These are phyloP conservation scores for Callyntrura sp. DNA, from an alignment of 2,888 invertebrate species.

Conservation along the genomic window DNA sequence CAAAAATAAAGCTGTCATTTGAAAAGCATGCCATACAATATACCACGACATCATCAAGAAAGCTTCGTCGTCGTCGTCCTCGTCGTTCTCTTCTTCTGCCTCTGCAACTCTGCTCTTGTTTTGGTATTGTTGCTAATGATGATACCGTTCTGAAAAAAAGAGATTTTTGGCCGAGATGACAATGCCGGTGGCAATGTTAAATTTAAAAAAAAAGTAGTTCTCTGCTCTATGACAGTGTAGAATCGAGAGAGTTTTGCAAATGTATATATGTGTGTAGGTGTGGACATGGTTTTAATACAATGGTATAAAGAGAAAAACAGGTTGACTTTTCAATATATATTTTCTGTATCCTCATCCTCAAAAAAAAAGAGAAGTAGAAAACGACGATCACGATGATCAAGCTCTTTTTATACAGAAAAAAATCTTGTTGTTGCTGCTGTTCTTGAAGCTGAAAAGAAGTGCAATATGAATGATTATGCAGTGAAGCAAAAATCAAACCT, in stretches of 20 bases:
- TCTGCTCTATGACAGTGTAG: slow-evolving; percentile 1
- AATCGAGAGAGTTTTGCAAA: not conserved
- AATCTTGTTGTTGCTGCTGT: slow-evolving; percentile 17
- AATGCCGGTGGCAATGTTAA: slow-evolving; percentile 64
- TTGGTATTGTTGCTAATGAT: slow-evolving; percentile 8
- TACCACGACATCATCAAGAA: not conserved
- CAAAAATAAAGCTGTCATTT: slow-evolving; percentile 50
- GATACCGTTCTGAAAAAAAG: slow-evolving; percentile 43
- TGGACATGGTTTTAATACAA: slow-evolving; percentile 55
- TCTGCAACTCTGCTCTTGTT: slow-evolving; percentile 34
- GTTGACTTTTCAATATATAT: slow-evolving; percentile 31
- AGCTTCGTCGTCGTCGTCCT: not conserved
- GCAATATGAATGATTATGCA: slow-evolving; percentile 53
- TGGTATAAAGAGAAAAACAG: slow-evolving; percentile 15
- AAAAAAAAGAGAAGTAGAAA: slow-evolving; percentile 5
- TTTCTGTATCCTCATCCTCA: slow-evolving; percentile 6
- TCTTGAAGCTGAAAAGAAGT: slow-evolving; percentile 29
- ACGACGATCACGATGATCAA: slow-evolving; percentile 43
- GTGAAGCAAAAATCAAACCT: slow-evolving; percentile 49
- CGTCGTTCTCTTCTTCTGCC: not conserved
- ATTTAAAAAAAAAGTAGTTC: slow-evolving; percentile 50
- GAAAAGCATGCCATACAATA: slow-evolving; percentile 22
- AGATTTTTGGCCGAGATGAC: slow-evolving; percentile 37
- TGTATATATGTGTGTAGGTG: slow-evolving; percentile 46
- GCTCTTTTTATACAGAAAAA: slow-evolving; percentile 1